These are phyloP conservation scores for Stenolophus ochropezus DNA, from an alignment of 2,888 invertebrate genomes.

Conservation along the genomic window DNA sequence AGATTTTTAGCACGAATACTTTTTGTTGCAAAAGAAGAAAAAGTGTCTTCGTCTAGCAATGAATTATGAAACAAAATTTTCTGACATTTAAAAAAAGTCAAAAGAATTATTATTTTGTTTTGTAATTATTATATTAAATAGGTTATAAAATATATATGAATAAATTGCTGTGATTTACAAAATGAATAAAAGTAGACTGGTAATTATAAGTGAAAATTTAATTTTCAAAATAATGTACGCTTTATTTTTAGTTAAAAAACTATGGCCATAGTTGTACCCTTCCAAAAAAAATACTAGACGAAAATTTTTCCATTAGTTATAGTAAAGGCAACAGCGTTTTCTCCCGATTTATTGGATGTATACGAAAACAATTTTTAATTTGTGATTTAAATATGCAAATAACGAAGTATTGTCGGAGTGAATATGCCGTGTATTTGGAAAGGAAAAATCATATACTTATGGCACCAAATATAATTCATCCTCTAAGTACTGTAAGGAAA, in stretches of 20 bases:
- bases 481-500: constrained; percentile 70
- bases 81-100: background rate
- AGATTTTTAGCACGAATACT: too few relatives aligned
- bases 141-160: constrained; percentile 1
- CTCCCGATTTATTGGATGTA: constrained; percentile 39
- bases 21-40: too few relatives aligned
- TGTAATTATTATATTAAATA: background rate
- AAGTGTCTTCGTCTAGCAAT: background rate
- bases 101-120: too few relatives aligned
- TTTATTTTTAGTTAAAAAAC: constrained; percentile 41
- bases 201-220: background rate
- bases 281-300: constrained; percentile 63
- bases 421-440: constrained; percentile 69
- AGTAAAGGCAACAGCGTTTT: background rate
- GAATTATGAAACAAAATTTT: constrained; percentile 22
- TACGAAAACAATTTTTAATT: constrained; percentile 64
- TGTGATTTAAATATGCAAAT: constrained; percentile 68
- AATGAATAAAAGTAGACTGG: constrained; percentile 27
- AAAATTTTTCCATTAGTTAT: background rate
- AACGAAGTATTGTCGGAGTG: constrained; percentile 69
- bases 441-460: constrained; percentile 69
- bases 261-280: constrained; percentile 73
- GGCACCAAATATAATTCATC: constrained; percentile 70
- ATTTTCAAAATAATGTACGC: background rate
- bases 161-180: constrained; percentile 17